phyloP scores from a whole-genome alignment of 1,140 invertebrate species.

The Caenorhabditis tropicalis region DNA sequence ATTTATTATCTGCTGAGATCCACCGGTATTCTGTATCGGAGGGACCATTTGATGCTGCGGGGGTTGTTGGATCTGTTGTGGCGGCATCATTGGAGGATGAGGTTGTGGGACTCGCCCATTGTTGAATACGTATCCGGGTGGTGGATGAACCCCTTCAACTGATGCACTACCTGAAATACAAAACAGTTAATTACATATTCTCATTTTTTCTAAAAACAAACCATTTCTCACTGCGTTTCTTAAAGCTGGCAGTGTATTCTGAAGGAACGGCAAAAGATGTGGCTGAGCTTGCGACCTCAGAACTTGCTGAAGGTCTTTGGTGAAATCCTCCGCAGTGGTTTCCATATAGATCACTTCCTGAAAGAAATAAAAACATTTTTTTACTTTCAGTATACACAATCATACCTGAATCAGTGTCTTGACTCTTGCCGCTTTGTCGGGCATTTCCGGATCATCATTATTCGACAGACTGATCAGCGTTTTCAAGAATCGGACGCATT shows the following conservation, averaged over 20 bases:
- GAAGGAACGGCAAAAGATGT: constrained; percentile 51
- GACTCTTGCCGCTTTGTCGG: constrained; percentile 16
- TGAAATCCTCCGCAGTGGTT: constrained; percentile 45
- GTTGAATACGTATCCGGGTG: constrained; percentile 27
- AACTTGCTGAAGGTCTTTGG: constrained; percentile 24
- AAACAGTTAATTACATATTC: neutral
- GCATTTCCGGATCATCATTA: constrained; percentile 1
- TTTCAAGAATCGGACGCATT: constrained; percentile 52
- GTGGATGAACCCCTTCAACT: constrained; percentile 37
- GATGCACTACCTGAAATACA: constrained; percentile 21
- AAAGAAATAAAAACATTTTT: neutral
- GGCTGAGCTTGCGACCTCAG: constrained; percentile 51
- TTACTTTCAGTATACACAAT: neutral
- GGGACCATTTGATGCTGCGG: neutral
- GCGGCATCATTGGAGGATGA: neutral
- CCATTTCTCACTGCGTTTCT: constrained; percentile 40
- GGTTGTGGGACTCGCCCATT: neutral
- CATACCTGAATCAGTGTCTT: constrained; percentile 27
- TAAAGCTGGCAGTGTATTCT: constrained; percentile 46
- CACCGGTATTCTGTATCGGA: too few species aligned
- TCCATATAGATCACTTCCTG: constrained; percentile 46
- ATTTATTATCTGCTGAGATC: neutral
- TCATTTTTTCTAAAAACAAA: neutral
- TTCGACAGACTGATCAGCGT: constrained; percentile 44
- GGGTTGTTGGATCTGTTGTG: neutral